Base-by-base conservation (phyloP, 2,888 invertebrate species). In the Deladenus siricidicola region DNA sequence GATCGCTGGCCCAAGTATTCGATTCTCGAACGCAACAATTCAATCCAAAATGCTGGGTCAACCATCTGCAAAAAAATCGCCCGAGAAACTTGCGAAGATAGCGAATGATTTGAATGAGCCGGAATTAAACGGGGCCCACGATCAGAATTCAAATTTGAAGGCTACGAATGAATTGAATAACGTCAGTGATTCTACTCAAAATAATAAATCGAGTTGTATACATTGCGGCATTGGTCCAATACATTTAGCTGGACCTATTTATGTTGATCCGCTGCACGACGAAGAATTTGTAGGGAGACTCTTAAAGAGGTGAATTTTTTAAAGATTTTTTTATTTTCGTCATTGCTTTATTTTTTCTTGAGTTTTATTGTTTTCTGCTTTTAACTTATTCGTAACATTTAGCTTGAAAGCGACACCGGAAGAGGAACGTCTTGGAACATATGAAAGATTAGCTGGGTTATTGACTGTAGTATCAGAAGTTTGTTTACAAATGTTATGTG, bases 171-270 rank as follows among this genome's bases (percentile, higher is more conserved):
- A 10, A 6, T 10, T 34, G 8, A 14, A 34, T 6, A 34, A 14
- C 39, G 39, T 29, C 23, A 30, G 17, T 26, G 23, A 67, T n/a
- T n/a, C n/a, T n/a, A n/a, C n/a, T n/a, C n/a, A n/a, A n/a, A n/a
- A n/a, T n/a, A n/a, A n/a, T 17, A 60, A 61, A 29, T 62, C 67
- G 4, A 65, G 63, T 34, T 76, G 76, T 48, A 63, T 68, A n/a
- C 70, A 75, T 56, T 76, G 76, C 53, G 58, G 60, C 1, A 65
- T 66, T 28, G 57, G 66, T 6, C 55, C 73, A 6, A 68, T 79
- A 54, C 80, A 89, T 86, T 80, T 90, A 69, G 90, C 90, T 10
- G 98, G 98, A 1, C 98, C 98, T 0, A 86, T 99, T 69, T 98
- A 94, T 92, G 85, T 87, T 0, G 89, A 85, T 0, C 86, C 88